A percentile compares a stretch with the other conserved stretches of the same genome.
Conservation (phyloP, 2,113 vertebrate species). For the Gnathonemus longibarbis region DNA sequence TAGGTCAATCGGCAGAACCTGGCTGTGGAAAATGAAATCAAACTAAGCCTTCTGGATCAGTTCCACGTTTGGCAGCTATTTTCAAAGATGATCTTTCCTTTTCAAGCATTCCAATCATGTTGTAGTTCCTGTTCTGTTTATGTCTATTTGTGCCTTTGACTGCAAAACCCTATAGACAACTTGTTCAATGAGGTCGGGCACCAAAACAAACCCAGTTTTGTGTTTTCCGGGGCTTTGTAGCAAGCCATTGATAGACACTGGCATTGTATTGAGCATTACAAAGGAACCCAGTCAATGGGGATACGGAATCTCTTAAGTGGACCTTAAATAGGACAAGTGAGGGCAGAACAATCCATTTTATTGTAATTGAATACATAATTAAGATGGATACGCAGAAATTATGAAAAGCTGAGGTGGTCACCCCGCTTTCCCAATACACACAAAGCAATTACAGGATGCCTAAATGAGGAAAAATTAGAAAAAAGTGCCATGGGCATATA, state of each 20-base stretch:
- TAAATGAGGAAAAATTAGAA: background rate
- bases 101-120: background rate
- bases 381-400: slow-evolving; percentile 11
- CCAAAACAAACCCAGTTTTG: background rate
- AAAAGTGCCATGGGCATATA: background rate
- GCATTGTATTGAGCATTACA: background rate
- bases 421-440: slow-evolving; percentile 13
- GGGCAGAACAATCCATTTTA: slow-evolving; percentile 1
- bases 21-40: slow-evolving; percentile 1
- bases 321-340: background rate
- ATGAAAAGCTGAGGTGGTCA: slow-evolving; percentile 16
- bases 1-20: slow-evolving; percentile 8
- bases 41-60: background rate
- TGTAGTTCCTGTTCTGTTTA: background rate
- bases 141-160: background rate
- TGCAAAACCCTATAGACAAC: background rate
- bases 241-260: background rate
- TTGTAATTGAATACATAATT: slow-evolving; percentile 20
- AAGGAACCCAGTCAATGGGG: background rate
- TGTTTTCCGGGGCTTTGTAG: background rate
- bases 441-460: slow-evolving; percentile 21
- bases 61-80: background rate
- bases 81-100: background rate
- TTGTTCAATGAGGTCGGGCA: background rate
- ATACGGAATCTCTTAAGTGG: slow-evolving; percentile 9